Conservation (phyloP, 2,797 vertebrate genomes). For the Macrochelys suwanniensis region DNA sequence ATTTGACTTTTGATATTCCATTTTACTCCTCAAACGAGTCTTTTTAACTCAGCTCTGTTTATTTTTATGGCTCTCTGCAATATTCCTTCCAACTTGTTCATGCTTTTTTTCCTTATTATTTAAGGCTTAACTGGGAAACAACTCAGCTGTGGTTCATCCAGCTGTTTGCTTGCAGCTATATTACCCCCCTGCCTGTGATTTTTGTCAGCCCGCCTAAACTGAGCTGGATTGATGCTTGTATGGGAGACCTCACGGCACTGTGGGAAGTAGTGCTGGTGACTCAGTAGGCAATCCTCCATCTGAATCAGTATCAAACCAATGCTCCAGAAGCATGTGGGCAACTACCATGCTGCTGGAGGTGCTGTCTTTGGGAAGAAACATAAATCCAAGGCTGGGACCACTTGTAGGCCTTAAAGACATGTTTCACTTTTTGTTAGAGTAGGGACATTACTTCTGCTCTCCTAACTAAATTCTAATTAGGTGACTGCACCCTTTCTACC, state of each 20-base stretch:
- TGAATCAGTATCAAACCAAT: not conserved
- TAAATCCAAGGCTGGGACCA: not conserved
- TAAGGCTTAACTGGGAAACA: not conserved
- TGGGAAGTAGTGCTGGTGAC: not conserved
- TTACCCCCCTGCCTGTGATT: not conserved
- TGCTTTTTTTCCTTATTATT: slow-evolving; percentile 26
- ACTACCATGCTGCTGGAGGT: rapidly evolving
- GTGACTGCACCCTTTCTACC: not conserved
- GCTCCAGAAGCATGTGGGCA: not conserved
- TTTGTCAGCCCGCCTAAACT: slow-evolving; percentile 3
- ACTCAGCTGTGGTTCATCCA: slow-evolving; percentile 9
- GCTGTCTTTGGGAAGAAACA: not conserved
- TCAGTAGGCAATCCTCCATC: not conserved
- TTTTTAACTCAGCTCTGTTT: slow-evolving; percentile 69
- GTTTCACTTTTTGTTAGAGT: not conserved
- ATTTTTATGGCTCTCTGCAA: not conserved
- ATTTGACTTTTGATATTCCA: slow-evolving; percentile 76
- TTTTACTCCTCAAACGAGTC: slow-evolving; percentile 59
- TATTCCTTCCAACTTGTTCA: slow-evolving; percentile 6
- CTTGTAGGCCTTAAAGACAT: not conserved
- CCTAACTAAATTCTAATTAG: not conserved
- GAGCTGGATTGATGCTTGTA: not conserved
- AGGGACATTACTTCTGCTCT: not conserved
- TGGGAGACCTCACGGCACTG: not conserved
- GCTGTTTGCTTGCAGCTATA: not conserved